Evolutionary conservation across 2,797 vertebrate species (phyloP), one percentile per base, ranked within the genome.

Genomic region (Columba guinea): DNA sequence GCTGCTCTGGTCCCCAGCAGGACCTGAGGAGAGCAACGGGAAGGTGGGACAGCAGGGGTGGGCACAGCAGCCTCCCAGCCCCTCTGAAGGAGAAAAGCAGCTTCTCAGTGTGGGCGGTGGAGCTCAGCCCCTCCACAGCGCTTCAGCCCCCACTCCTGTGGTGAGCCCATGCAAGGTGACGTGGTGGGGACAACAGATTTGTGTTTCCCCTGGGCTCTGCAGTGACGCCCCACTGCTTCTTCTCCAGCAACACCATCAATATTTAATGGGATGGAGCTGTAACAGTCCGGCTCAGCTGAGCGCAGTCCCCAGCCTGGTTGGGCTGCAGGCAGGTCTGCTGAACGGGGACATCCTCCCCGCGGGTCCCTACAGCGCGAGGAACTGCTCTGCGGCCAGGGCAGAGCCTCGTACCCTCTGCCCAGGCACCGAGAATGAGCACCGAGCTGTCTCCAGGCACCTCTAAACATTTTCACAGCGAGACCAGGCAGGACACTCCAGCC

Each of bases 281-380:
- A 10, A 30, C 9, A 79, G 60, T 9, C 19, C 5, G 3, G 19
- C 37, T 84, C 27, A 76, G 68, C 64, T 56, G 37, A 71, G n/a
- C 16, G 11, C 0, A 1, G 34, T 26, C 6, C 68, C 20, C 73
- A 74, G 58, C 26, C 49, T 8, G 8, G 7, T 49, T 49, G 1
- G 9, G 13, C 22, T 21, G 14, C 53, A 63, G n/a, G 32, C 3
- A 30, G 35, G 10, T 37, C 63, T 70, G 35, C 51, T 55, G 48
- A 41, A 20, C 27, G 3, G 9, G 19, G 26, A 37, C 34, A 55
- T 51, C 7, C 16, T 12, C 39, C 23, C 48, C 34, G 9, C 15
- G 24, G n/a, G 11, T 37, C 20, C 28, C 37, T 28, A 3, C 27
- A 1, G 30, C 6, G 4, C 0, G 0, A 82, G 37, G 41, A 75